Evolutionary conservation across 2,888 invertebrate genomes (phyloP).

Genomic region (Hymenopus coronatus): DNA sequence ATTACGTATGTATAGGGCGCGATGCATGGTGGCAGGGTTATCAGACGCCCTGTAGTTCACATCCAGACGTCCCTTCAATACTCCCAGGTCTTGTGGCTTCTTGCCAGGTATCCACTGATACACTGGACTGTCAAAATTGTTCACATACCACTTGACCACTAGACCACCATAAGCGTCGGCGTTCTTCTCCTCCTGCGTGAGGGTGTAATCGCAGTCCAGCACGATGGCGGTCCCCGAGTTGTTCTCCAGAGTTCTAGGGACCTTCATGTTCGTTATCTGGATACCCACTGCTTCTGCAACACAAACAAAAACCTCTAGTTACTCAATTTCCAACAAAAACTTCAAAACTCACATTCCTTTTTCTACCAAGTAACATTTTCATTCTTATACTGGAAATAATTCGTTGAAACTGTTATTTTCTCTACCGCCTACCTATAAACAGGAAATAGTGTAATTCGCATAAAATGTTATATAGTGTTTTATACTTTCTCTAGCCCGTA

Average conservation of each 20-base stretch:
- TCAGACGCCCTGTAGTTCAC: conserved; percentile 62
- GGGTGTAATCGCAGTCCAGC: conserved; percentile 69
- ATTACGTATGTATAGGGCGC: conserved; percentile 66
- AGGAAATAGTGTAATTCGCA: too few relatives aligned
- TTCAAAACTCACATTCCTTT: too few relatives aligned
- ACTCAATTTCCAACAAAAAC: too few relatives aligned
- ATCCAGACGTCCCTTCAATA: conserved; percentile 58
- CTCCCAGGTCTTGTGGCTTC: conserved; percentile 63
- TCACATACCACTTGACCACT: conserved; percentile 74
- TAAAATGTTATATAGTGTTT: too few relatives aligned
- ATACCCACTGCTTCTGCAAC: conserved; percentile 56
- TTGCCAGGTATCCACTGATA: conserved; percentile 78
- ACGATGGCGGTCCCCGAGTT: conserved; percentile 58
- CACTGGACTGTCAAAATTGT: conserved; percentile 63
- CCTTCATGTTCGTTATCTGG: conserved; percentile 58
- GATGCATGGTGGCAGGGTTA: conserved; percentile 65
- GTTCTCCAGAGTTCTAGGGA: conserved; percentile 59
- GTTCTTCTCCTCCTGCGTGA: conserved; percentile 54
- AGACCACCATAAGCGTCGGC: conserved; percentile 54
- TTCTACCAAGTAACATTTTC: too few relatives aligned
- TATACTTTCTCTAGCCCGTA: too few relatives aligned
- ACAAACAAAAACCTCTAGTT: neutral
- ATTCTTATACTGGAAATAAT: too few relatives aligned
- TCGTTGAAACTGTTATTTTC: too few relatives aligned
- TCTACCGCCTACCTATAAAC: too few relatives aligned